Conservation (phyloP, 2,888 invertebrate species). For the Clivina fossor region DNA sequence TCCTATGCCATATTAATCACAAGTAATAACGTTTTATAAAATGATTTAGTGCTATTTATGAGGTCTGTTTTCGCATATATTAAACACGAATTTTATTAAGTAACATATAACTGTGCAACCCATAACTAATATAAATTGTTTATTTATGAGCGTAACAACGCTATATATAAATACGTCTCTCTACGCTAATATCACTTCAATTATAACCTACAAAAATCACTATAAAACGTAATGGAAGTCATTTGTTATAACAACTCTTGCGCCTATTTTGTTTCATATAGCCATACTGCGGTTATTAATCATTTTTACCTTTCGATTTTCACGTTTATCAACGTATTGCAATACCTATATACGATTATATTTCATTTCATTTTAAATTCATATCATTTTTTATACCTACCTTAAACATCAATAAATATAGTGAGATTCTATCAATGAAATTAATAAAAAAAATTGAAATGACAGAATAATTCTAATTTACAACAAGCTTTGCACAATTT, state of each 20-base stretch:
- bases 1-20: conserved; percentile 32
- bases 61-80: conserved; percentile 33
- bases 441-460: too few species aligned
- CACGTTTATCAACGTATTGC: too few species aligned
- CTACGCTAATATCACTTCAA: background rate
- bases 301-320: too few species aligned
- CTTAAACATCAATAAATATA: too few species aligned
- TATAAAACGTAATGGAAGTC: conserved; percentile 6
- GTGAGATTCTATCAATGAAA: too few species aligned
- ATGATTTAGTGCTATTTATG: conserved; percentile 33
- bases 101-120: conserved; percentile 28
- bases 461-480: too few species aligned
- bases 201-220: conserved; percentile 2
- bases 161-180: conserved; percentile 1
- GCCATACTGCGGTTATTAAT: background rate
- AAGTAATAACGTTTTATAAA: conserved; percentile 32
- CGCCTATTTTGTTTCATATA: conserved; percentile 3
- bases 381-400: too few species aligned
- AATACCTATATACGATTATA: too few species aligned
- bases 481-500: too few species aligned
- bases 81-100: conserved; percentile 34
- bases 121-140: conserved; percentile 31
- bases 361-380: too few species aligned
- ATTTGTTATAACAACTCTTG: conserved; percentile 2
- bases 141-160: conserved; percentile 10